Conservation (phyloP, 2,797 vertebrate species). For the Halcyon chelicuti region DNA sequence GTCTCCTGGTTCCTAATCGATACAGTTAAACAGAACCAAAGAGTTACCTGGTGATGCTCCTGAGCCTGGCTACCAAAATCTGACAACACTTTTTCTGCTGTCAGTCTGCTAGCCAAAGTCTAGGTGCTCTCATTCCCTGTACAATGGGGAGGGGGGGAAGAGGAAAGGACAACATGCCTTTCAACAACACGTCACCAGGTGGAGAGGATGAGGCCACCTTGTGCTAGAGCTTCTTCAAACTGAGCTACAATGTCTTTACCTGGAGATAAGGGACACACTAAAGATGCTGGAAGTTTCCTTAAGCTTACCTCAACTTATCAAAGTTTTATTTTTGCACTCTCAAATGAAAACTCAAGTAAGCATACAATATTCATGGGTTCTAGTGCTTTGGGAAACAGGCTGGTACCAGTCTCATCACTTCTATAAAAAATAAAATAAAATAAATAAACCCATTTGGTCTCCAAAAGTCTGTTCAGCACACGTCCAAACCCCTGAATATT, state of each 20-base stretch:
- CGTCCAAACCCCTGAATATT: background rate
- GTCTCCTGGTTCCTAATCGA: background rate
- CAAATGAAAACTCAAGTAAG: background rate
- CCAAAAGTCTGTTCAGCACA: background rate
- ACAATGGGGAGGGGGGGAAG: background rate
- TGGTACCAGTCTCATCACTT: background rate
- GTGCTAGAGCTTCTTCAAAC: background rate
- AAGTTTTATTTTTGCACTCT: background rate
- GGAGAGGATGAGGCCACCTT: background rate
- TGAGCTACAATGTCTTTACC: background rate
- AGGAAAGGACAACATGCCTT: background rate
- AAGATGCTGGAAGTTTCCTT: background rate
- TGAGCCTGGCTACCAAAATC: background rate
- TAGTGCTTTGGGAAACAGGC: background rate
- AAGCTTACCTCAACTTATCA: background rate
- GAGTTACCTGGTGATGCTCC: background rate
- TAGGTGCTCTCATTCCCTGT: background rate
- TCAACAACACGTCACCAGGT: background rate
- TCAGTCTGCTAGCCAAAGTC: background rate
- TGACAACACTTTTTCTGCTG: background rate
- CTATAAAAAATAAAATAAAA: background rate
- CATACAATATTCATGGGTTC: background rate
- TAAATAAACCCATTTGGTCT: background rate
- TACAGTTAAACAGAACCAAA: background rate
- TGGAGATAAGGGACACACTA: background rate